A percentile compares a stretch with the other conserved stretches of the same genome.
Conservation (phyloP, 2,888 invertebrate species). For the Resseliella maxima region DNA sequence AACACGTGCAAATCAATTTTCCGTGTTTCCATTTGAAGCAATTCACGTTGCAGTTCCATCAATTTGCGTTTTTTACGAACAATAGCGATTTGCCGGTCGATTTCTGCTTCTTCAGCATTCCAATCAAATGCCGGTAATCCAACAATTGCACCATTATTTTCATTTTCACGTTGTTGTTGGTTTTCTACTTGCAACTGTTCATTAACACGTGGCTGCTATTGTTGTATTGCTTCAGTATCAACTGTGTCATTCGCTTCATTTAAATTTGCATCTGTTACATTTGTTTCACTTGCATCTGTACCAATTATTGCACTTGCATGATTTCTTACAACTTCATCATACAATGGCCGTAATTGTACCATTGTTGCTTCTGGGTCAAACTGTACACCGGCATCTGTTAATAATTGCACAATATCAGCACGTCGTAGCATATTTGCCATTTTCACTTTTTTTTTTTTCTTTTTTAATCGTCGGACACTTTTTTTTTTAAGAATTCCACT, state of each 20-base stretch:
- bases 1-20: background rate
- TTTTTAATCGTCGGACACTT: too few relatives aligned
- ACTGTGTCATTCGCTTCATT: too few relatives aligned
- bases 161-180: too few relatives aligned
- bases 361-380: background rate
- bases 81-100: background rate
- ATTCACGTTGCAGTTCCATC: background rate
- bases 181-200: too few relatives aligned
- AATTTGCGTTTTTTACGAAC: background rate
- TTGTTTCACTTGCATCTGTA: background rate
- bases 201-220: too few relatives aligned
- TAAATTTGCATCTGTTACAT: background rate
- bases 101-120: background rate
- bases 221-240: too few relatives aligned
- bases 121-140: too few relatives aligned
- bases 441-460: too few relatives aligned
- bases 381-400: background rate
- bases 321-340: background rate
- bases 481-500: too few relatives aligned
- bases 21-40: background rate
- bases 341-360: background rate
- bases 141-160: too few relatives aligned
- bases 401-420: too few relatives aligned
- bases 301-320: background rate
- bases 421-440: too few relatives aligned